A percentile compares a stretch with the other conserved stretches of the same genome.
These are phyloP conservation scores for Drosophila micromelanica DNA, from an alignment of 1,140 invertebrate genomes.

Conservation along the genomic window DNA sequence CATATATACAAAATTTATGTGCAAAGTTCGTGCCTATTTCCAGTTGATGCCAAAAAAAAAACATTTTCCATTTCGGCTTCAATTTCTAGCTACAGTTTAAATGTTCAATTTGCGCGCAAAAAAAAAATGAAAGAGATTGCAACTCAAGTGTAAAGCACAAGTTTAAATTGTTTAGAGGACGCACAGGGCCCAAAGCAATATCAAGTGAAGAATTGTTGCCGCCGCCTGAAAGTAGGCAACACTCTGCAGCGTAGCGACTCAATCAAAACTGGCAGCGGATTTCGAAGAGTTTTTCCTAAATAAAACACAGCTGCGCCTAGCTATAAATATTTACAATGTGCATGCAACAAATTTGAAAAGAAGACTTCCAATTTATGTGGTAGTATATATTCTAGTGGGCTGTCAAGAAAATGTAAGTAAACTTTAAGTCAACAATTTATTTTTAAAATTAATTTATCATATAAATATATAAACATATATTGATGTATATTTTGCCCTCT, in stretches of 20 bases:
- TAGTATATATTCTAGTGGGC: too few relatives aligned
- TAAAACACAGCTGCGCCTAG: conserved; percentile 4
- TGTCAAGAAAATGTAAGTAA: too few relatives aligned
- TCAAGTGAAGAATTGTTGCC: conserved; percentile 16
- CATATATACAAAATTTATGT: conserved; percentile 68
- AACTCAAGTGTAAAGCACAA: conserved; percentile 5
- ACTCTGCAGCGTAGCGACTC: background rate
- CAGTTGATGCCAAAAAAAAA: conserved; percentile 46
- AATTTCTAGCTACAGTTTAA: conserved; percentile 8
- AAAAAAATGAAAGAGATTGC: conserved; percentile 24
- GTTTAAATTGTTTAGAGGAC: conserved; percentile 1
- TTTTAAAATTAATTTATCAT: background rate
- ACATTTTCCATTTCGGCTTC: conserved; percentile 16
- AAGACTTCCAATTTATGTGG: background rate
- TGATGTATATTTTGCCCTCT: background rate
- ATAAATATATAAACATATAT: background rate
- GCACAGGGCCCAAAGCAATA: conserved; percentile 1
- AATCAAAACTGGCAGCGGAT: background rate
- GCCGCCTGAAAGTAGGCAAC: conserved; percentile 63
- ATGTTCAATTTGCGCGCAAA: conserved; percentile 26
- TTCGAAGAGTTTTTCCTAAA: background rate
- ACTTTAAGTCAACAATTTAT: too few relatives aligned
- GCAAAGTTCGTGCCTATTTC: conserved; percentile 59
- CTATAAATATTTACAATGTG: conserved; percentile 2
- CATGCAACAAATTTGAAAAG: background rate